These are phyloP conservation scores for Psettodes erumei DNA, from an alignment of 2,113 vertebrate species.

Conservation along the genomic window DNA sequence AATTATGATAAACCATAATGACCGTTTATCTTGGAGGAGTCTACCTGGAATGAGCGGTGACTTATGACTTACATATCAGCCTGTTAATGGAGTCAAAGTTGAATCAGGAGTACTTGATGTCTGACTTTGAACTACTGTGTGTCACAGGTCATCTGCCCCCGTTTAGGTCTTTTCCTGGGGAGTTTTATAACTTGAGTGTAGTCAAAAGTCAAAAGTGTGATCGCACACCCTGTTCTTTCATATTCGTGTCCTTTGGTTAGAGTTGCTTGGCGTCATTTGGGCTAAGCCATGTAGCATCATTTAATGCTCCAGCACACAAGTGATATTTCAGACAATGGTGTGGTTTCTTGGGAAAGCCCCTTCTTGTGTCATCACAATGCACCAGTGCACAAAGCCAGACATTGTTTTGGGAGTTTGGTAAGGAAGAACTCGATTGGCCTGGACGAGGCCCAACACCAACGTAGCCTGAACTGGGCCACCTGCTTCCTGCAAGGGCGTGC, in stretches of 20 bases:
- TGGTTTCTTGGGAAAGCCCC: not conserved
- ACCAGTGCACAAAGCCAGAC: not conserved
- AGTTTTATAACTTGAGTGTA: no score
- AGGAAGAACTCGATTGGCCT: not conserved
- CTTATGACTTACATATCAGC: not conserved
- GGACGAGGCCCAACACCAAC: not conserved
- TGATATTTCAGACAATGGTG: not conserved
- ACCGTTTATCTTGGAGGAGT: not conserved
- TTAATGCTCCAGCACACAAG: not conserved
- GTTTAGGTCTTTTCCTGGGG: no score
- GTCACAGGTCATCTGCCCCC: not conserved
- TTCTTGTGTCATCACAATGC: not conserved
- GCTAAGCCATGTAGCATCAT: not conserved
- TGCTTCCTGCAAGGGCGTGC: not conserved
- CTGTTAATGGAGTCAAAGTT: not conserved
- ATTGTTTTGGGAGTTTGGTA: not conserved
- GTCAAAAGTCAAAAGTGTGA: not conserved
- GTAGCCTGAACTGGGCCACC: not conserved
- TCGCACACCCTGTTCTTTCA: not conserved
- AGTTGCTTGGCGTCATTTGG: conserved; percentile 1
- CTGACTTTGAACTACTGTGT: not conserved
- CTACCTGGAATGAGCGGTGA: no score
- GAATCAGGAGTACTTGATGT: not conserved
- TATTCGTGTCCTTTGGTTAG: not conserved
- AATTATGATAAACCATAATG: not conserved